Base-by-base conservation (phyloP, 2,888 invertebrate species). In the Drosophila leonis region DNA sequence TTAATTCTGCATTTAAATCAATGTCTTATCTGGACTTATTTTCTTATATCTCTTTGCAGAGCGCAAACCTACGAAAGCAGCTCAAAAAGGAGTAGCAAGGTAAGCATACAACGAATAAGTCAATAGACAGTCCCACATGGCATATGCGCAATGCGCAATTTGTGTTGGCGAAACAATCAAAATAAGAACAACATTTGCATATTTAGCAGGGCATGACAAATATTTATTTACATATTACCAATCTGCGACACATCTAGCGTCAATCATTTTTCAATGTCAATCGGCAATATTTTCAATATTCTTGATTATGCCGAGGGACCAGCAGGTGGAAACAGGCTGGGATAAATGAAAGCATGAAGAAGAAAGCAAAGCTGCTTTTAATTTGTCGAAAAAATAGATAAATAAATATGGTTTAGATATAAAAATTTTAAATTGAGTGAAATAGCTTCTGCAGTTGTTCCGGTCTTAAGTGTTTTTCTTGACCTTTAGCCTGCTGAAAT, bases 221-320 rank as follows among this genome's bases (percentile, higher is more conserved):
- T 68, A 74, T 80, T 62, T 68, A 66, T 71, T 68, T 71, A 35
- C 51, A 65, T 52, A 72, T 66, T 48, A 56, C 13, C 42, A 42
- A 39, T 65, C 60, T 39, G 42, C 33, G 27, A 44, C 56, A 49
- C 60, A 71, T 60, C 72, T 46, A 59, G 55, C 52, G 57, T 55
- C 70, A 75, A 76, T 72, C 73, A 87, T 83, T 82, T 83, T 68
- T 90, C 81, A 88, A 75, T 80, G 80, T 79, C 81, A 77, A 76
- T 88, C 77, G 60, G 42, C 44, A n/a, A n/a, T n/a, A 59, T 66
- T 65, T 63, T 67, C 57, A 65, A 59, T 49, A 62, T 59, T 39
- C 27, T 24, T 29, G 51, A 29, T 37, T 60, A 37, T 24, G 9
- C 31, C 12, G 7, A 39, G 15, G 24, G 52, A 54, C 6, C 35